Evolutionary conservation across 2,797 vertebrate species (phyloP), one percentile per base, ranked within the genome.

Genomic region (Ceryle rudis): DNA sequence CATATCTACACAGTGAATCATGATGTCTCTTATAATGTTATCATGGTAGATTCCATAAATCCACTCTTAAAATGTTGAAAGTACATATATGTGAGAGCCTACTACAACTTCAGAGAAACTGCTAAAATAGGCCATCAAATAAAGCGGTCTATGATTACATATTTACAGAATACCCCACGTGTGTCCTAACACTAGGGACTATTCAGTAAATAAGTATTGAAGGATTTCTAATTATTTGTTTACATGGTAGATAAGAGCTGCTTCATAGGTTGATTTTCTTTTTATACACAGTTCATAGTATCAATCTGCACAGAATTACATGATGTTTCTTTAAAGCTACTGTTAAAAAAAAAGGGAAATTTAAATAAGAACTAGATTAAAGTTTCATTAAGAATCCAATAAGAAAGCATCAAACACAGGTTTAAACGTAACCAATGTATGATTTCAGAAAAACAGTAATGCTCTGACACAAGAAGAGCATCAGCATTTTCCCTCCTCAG

Each of bases 1-100:
- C 90, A 54, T 97, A 98, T 98, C 97, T 98, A 98, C 96, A 98
- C 37, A 95, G 94, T 93, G 96, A 96, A 96, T 96, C 92, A 95
- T 41, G 60, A 95, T 41, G 94, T 96, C 78, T 95, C 95, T 94
- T 91, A 92, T 67, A 81, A 94, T 91, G 75, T 92, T 91, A 94
- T 72, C 75, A 94, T 52, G 81, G 97, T 52, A 96, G 91, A 93
- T 96, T 97, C 93, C 97, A 96, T 94, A 94, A 97, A 97, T 93
- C 87, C 88, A 96, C 81, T 94, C 87, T 97, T 97, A 93, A 93
- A 97, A 96, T 92, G 77, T 90, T 95, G 69, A 72, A 96, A 97
- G 94, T 96, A 97, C 52, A 82, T 93, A 96, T 94, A 97, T 47
- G 64, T 75, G 90, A 98, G 60, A 97, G 96, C 95, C 96, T 96